These are phyloP conservation scores for Macroglossus sobrinus DNA, from an alignment of 2,113 vertebrate genomes.

Conservation along the genomic window DNA sequence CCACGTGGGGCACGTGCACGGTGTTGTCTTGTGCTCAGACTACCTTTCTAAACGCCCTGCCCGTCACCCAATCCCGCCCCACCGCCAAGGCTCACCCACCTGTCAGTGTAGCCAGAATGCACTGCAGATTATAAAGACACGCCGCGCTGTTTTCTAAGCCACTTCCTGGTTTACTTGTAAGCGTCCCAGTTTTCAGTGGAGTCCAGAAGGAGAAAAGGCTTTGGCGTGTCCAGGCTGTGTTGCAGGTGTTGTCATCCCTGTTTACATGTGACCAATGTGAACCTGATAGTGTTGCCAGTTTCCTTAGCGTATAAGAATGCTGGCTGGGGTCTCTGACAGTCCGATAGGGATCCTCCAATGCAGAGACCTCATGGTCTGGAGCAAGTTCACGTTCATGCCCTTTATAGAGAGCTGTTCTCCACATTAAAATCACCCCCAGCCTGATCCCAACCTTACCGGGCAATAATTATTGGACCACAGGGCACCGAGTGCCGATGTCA, in stretches of 20 bases:
- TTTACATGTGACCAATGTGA: rapidly evolving
- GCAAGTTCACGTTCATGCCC: no score
- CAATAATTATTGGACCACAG: neutral
- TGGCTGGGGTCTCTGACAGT: no score
- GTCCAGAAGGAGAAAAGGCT: neutral
- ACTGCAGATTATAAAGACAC: rapidly evolving
- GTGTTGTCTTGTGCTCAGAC: neutral
- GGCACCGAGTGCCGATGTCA: neutral
- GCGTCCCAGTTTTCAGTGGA: neutral
- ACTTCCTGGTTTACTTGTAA: no score
- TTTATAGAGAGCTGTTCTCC: neutral
- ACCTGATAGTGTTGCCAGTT: rapidly evolving
- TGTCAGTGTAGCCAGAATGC: no score
- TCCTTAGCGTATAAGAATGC: neutral
- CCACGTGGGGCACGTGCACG: neutral
- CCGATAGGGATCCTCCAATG: neutral
- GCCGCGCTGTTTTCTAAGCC: neutral
- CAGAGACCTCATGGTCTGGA: neutral
- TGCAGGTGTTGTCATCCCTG: rapidly evolving
- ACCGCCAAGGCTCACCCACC: neutral
- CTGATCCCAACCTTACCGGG: neutral
- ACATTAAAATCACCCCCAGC: no score
- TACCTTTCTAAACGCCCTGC: neutral
- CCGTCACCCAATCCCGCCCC: neutral
- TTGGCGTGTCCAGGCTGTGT: no score